Evolutionary conservation across 2,113 vertebrate genomes (phyloP).

Genomic region (Pyrgilauda ruficollis): DNA sequence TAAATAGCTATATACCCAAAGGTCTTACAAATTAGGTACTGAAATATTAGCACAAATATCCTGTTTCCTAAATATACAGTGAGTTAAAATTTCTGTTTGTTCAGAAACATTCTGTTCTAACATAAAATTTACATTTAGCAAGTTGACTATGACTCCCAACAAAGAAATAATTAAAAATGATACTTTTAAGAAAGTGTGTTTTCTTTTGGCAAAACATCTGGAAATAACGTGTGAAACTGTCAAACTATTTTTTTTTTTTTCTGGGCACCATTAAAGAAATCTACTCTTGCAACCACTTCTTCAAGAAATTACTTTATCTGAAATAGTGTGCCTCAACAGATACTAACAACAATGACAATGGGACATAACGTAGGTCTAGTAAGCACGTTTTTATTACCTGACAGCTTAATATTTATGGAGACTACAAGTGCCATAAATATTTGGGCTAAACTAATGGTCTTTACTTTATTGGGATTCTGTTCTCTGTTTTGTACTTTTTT

Average conservation of each 20-base stretch:
- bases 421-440: slow-evolving; percentile 16
- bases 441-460: slow-evolving; percentile 1
- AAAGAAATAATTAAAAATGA: neutral
- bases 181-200: neutral
- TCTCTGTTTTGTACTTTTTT: neutral
- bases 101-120: neutral
- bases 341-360: neutral
- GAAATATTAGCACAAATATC: neutral
- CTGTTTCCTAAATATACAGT: neutral
- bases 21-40: neutral
- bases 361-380: neutral
- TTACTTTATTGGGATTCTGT: slow-evolving; percentile 5
- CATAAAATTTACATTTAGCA: neutral
- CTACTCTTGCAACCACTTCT: neutral
- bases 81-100: neutral
- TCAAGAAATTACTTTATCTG: neutral
- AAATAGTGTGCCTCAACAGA: neutral
- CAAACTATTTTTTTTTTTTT: neutral
- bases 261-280: neutral
- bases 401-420: slow-evolving; percentile 50
- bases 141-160: neutral
- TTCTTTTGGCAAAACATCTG: neutral
- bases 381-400: slow-evolving; percentile 31
- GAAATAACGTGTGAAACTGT: neutral
- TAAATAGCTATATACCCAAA: neutral